phyloP scores from a whole-genome alignment of 2,888 invertebrate genomes.

The Heliconius charithonia region DNA sequence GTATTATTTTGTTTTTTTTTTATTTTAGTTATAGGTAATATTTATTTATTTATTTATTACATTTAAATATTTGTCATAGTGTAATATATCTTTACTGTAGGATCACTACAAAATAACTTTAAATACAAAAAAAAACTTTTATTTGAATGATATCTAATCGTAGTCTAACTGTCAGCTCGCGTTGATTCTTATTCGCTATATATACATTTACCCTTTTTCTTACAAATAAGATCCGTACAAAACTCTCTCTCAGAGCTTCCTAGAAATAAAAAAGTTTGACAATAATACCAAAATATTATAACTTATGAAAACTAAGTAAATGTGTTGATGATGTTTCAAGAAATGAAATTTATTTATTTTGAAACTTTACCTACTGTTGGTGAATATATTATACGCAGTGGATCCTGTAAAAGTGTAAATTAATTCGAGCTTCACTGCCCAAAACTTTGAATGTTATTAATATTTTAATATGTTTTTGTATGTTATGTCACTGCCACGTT shows the following conservation, averaged over 20 bases:
- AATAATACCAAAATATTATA: slow-evolving; percentile 47
- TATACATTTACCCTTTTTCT: not conserved
- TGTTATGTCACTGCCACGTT: slow-evolving; percentile 25
- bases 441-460: not conserved
- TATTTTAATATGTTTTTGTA: not conserved
- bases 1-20: slow-evolving; percentile 4
- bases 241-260: slow-evolving; percentile 44
- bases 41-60: slow-evolving; percentile 5
- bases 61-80: not conserved
- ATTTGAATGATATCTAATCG: not conserved
- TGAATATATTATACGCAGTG: not conserved
- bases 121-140: not conserved
- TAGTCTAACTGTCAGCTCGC: not conserved
- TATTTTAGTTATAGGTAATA: not conserved
- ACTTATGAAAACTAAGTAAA: slow-evolving; percentile 20
- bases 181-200: not conserved
- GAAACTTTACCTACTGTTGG: slow-evolving; percentile 6
- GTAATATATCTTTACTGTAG: not conserved
- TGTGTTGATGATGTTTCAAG: slow-evolving; percentile 4
- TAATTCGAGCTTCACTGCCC: slow-evolving; percentile 15
- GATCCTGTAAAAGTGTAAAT: not conserved
- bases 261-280: slow-evolving; percentile 42
- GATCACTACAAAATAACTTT: not conserved
- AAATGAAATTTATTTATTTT: not conserved
- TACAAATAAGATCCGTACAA: slow-evolving; percentile 16